Conservation (phyloP, 2,888 invertebrate species). For the Tipula confusa region DNA sequence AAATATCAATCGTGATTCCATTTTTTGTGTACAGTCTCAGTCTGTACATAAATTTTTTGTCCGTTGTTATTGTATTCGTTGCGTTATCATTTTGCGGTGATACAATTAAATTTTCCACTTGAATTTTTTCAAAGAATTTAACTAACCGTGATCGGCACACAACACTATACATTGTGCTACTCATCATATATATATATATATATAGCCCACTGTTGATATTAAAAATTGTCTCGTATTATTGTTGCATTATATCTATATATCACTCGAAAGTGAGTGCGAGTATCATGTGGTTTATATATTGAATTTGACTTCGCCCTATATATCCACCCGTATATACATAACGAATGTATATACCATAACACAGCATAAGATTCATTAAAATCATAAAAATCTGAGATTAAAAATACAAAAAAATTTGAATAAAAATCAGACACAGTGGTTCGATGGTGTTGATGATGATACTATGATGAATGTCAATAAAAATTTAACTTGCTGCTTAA, state of each 20-base stretch:
- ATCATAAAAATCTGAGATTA: background rate
- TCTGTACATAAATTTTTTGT: background rate
- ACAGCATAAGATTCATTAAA: background rate
- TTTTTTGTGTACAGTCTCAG: background rate
- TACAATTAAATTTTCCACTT: background rate
- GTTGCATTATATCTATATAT: background rate
- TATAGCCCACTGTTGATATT: background rate
- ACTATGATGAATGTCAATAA: conserved; percentile 8
- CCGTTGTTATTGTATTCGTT: background rate
- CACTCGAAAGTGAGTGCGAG: no score
- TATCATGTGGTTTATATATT: background rate
- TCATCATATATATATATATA: no score
- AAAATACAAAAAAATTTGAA: background rate
- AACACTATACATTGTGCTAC: background rate
- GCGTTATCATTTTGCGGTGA: background rate
- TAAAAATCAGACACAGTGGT: background rate
- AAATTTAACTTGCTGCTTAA: background rate
- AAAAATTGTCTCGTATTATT: background rate
- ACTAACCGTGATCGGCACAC: conserved; percentile 6
- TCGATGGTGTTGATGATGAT: background rate
- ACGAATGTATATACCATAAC: no score
- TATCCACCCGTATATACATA: background rate
- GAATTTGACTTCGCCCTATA: background rate
- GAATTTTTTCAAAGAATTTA: conserved; percentile 12
- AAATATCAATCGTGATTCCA: no score